A percentile compares a stretch with the other conserved stretches of the same genome.
These are phyloP conservation scores for Helicolenus hilgendorfi DNA, from an alignment of 2,797 vertebrate genomes.

Conservation along the genomic window DNA sequence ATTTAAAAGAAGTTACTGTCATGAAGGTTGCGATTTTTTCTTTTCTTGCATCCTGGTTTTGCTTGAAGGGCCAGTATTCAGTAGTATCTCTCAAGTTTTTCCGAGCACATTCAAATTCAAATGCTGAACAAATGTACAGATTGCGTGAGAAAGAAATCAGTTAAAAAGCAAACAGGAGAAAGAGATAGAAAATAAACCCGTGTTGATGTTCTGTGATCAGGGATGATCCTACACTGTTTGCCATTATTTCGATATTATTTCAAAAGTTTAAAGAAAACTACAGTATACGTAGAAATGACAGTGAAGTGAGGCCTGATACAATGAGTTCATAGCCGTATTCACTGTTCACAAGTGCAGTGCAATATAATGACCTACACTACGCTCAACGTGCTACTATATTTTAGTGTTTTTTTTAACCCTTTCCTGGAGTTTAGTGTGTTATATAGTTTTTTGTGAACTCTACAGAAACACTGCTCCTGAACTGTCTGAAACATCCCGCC, in stretches of 20 bases:
- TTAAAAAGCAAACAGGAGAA: background rate
- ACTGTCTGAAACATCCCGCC: too few species aligned
- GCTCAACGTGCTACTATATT: background rate
- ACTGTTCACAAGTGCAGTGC: background rate
- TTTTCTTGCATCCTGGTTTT: background rate
- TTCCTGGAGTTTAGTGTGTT: too few species aligned
- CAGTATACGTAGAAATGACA: background rate
- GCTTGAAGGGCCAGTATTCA: constrained; percentile 2
- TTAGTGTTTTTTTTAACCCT: too few species aligned
- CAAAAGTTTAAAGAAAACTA: background rate
- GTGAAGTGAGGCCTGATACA: background rate
- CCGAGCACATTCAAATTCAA: background rate
- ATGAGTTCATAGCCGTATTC: background rate
- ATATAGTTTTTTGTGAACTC: too few species aligned
- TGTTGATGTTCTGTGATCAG: background rate
- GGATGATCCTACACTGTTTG: background rate
- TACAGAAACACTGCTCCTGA: too few species aligned
- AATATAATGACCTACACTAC: background rate
- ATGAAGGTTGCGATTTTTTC: background rate
- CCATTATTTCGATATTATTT: background rate
- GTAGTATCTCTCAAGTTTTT: background rate
- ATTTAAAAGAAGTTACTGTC: constrained; percentile 2
- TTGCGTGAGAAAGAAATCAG: background rate
- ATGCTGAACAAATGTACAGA: background rate
- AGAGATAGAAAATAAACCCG: background rate